A percentile compares a stretch with the other conserved stretches of the same genome.
phyloP scores from a whole-genome alignment of 1,140 invertebrate species.

The Agrypnia vestita region DNA sequence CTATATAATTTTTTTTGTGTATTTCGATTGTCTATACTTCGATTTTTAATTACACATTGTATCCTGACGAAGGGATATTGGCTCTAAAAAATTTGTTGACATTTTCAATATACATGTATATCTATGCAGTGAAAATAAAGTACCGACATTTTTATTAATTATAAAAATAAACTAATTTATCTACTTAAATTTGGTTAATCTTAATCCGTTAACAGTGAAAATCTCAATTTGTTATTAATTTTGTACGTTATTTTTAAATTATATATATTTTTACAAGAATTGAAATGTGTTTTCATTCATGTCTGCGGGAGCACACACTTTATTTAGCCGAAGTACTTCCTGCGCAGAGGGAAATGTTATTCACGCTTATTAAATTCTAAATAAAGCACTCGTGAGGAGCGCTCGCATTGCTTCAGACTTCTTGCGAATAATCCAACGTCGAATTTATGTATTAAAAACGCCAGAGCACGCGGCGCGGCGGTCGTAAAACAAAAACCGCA shows the following conservation, averaged over 20 bases:
- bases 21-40: too few relatives aligned
- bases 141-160: too few relatives aligned
- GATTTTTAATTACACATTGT: too few relatives aligned
- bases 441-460: constrained; percentile 38
- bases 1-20: too few relatives aligned
- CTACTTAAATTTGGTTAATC: too few relatives aligned
- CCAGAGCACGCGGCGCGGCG: background rate
- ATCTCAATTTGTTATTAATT: background rate
- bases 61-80: too few relatives aligned
- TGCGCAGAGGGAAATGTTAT: constrained; percentile 13
- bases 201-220: background rate
- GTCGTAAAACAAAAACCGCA: constrained; percentile 41
- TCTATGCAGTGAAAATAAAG: too few relatives aligned
- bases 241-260: background rate
- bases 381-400: constrained; percentile 32
- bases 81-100: too few relatives aligned
- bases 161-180: too few relatives aligned
- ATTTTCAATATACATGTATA: too few relatives aligned
- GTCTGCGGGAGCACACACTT: constrained; percentile 6
- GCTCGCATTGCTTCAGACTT: constrained; percentile 17
- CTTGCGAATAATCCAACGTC: constrained; percentile 9
- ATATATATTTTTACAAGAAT: background rate
- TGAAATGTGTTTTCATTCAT: constrained; percentile 11
- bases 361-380: constrained; percentile 42
- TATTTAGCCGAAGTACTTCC: constrained; percentile 20